These are phyloP conservation scores for Amphibalanus amphitrite DNA, from an alignment of 1,140 invertebrate genomes.

Conservation along the genomic window DNA sequence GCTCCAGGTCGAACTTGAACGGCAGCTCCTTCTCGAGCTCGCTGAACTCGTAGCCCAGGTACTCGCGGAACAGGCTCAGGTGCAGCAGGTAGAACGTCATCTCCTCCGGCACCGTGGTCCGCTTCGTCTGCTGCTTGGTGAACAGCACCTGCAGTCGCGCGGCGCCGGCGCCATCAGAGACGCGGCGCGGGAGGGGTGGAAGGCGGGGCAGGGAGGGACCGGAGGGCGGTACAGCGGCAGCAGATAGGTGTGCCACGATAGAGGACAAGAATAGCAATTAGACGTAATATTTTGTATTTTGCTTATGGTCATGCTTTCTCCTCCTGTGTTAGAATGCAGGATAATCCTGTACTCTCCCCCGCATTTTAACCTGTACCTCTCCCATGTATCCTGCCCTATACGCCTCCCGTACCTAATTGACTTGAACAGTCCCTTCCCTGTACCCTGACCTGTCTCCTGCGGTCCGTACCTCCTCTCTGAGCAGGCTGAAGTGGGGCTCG, in stretches of 20 bases:
- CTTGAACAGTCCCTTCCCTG: too few relatives aligned
- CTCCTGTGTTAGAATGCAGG: too few relatives aligned
- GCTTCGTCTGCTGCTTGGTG: conserved; percentile 14
- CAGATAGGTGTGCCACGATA: background rate
- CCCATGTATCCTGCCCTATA: too few relatives aligned
- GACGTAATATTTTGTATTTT: too few relatives aligned
- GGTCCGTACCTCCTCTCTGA: conserved; percentile 54
- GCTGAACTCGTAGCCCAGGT: conserved; percentile 80
- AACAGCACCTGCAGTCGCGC: background rate
- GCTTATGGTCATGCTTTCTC: too few relatives aligned
- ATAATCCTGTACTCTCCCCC: too few relatives aligned
- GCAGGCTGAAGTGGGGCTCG: conserved; percentile 79
- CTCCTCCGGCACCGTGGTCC: conserved; percentile 50
- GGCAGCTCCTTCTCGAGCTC: conserved; percentile 43
- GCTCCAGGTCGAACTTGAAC: conserved; percentile 55
- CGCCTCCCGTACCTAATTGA: too few relatives aligned
- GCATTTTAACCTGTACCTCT: too few relatives aligned
- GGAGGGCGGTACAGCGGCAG: background rate
- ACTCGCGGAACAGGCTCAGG: conserved; percentile 76
- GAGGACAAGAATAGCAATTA: background rate
- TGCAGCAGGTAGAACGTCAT: conserved; percentile 86
- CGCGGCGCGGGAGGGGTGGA: background rate
- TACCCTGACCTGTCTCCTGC: background rate
- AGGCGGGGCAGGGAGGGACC: background rate
- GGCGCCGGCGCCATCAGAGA: too few relatives aligned